Evolutionary conservation across 2,113 vertebrate genomes (phyloP).

Genomic region (Sterna hirundo): DNA sequence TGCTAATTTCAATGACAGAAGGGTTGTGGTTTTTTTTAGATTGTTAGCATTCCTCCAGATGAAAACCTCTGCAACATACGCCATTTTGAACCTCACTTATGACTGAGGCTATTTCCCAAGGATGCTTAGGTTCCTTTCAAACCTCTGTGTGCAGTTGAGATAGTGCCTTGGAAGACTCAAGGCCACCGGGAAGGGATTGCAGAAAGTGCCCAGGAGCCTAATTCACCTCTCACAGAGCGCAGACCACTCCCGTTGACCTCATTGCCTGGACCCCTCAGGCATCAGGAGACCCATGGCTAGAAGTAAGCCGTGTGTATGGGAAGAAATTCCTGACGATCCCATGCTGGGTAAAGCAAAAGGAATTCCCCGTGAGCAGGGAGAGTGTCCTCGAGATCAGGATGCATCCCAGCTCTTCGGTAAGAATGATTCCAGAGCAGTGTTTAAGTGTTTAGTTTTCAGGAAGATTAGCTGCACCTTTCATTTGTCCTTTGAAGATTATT

Average conservation of each 20-base stretch:
- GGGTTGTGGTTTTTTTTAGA: neutral
- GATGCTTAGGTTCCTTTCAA: neutral
- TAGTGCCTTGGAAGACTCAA: neutral
- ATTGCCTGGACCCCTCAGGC: neutral
- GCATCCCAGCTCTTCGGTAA: neutral
- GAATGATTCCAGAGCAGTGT: neutral
- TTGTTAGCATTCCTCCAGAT: neutral
- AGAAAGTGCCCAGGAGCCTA: neutral
- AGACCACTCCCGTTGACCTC: neutral
- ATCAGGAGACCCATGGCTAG: neutral
- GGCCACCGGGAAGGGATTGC: neutral
- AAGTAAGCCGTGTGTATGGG: neutral
- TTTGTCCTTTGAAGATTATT: conserved; percentile 30
- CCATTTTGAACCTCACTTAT: neutral
- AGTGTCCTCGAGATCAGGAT: neutral
- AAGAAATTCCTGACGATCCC: neutral
- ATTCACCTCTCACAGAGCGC: neutral
- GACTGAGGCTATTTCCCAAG: neutral
- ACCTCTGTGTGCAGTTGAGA: neutral
- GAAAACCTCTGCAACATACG: neutral
- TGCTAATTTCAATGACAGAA: neutral
- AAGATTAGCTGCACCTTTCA: conserved; percentile 10
- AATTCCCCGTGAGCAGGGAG: neutral
- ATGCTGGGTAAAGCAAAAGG: neutral
- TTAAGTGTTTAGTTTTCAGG: neutral